Base-by-base conservation (phyloP, 2,888 invertebrate genomes). In the Drosophila neonasuta region DNA sequence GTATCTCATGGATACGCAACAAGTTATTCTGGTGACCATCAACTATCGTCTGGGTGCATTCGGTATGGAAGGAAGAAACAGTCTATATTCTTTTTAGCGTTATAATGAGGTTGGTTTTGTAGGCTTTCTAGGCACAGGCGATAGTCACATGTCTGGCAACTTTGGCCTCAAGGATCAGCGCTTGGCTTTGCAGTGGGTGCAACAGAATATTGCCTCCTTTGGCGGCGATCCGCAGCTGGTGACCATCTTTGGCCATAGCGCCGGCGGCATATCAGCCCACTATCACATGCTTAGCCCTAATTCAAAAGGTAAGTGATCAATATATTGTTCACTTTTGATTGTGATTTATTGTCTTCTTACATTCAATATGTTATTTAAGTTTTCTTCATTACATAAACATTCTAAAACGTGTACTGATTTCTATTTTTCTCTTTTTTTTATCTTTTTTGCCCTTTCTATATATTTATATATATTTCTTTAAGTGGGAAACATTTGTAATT, bases 161-260 rank as follows among this genome's bases (percentile, higher is more conserved):
- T 91, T 90, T 63, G 92, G 88, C 0, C 64, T 92, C 0, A 92
- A 92, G 75, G 92, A 92, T 83, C 92, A 92, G 80, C 86, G 90
- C 0, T 52, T 90, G 46, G 92, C 90, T 0, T 79, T 92, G 11
- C 83, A 89, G 72, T 92, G 92, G 92, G 89, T 92, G 5, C 88
- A 91, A 48, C 74, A 87, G 3, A 88, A 92, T 61, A 91, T 92
- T 20, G 70, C 67, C 1, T 51, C 74, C 51, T 92, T 92, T 70
- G 91, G 90, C 17, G 92, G 92, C 2, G 80, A 92, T 79, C 86
- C 86, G 0, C 56, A 89, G 2, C 71, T 77, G 57, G 90, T 92
- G 2, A 92, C 92, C 1, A 84, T 92, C 51, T 89, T 91, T 71
- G 92, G 92, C 0, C 90, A 91, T 70, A 92, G 92, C 73, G 91